Evolutionary conservation across 2,888 invertebrate species (phyloP).

Genomic region (Timandra comae): DNA sequence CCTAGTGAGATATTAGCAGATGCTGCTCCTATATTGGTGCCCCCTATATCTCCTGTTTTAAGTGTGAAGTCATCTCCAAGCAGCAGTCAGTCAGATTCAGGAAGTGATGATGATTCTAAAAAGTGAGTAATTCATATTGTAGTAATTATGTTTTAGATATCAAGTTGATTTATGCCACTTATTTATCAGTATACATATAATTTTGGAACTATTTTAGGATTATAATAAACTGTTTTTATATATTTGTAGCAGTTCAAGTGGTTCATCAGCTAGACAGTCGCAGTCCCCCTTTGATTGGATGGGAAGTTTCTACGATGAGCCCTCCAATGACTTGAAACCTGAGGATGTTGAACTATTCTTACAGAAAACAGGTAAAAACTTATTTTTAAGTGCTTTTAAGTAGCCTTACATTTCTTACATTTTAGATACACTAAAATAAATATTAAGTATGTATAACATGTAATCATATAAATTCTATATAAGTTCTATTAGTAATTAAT

Average conservation of each 20-base stretch:
- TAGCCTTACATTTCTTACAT: too few species aligned
- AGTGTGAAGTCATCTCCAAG: slow-evolving; percentile 58
- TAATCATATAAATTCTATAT: too few species aligned
- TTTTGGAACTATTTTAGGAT: too few species aligned
- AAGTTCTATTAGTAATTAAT: too few species aligned
- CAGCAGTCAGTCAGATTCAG: slow-evolving; percentile 63
- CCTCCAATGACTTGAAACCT: slow-evolving; percentile 47
- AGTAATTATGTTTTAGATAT: too few species aligned
- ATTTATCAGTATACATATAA: background rate
- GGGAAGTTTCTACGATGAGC: slow-evolving; percentile 46
- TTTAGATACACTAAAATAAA: too few species aligned
- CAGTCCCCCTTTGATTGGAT: slow-evolving; percentile 60
- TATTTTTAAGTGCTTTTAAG: too few species aligned
- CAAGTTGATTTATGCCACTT: background rate
- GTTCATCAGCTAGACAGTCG: slow-evolving; percentile 45
- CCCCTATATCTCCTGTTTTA: slow-evolving; percentile 54
- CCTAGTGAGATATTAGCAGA: slow-evolving; percentile 71
- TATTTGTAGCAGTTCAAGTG: slow-evolving; percentile 37
- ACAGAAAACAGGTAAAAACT: slow-evolving; percentile 60
- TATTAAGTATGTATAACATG: too few species aligned
- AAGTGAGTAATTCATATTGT: too few species aligned
- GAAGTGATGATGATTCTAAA: slow-evolving; percentile 70
- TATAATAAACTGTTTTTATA: slow-evolving; percentile 3
- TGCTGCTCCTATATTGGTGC: slow-evolving; percentile 55
- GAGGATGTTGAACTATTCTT: slow-evolving; percentile 66